Evolutionary conservation across 1,140 invertebrate species (phyloP), one percentile per base, ranked within the genome.

Genomic region (Bombyx mandarina): DNA sequence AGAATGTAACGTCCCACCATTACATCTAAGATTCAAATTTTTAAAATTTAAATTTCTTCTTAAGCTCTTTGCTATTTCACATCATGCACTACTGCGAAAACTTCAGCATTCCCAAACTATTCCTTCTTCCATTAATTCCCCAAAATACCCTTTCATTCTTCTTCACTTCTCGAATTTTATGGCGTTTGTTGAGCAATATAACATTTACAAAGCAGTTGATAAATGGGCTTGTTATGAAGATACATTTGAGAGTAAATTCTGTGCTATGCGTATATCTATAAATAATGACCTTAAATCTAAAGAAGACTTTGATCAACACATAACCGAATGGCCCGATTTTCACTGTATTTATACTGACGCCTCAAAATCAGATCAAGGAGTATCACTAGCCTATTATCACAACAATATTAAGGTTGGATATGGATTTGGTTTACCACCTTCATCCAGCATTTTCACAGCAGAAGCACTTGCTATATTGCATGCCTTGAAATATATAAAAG

Each of bases 201-300:
- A 49, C 12, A 12, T 49, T 18, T 5, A 49, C 6, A 49, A 12
- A 49, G 7, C n/a, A 35, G 26, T 35, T 49, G 10, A 49, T 7
- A 49, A 3, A n/a, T 49, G 10, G 47, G 8, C 47, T 49, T 49
- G 47, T 12, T 49, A 49, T 49, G 22, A 7, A 7, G 47, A 49
- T 7, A 49, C n/a, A 18, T 49, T 18, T 49, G 47, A 49, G n/a
- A 49, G 47, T 12, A 49, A 49, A 49, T 49, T 49, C 22, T 18
- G 9, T 9, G 8, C 47, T 22, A 49, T 49, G 22, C 47, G n/a
- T n/a, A 49, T 49, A n/a, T 7, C 3, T 49, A 12, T 49, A 49
- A 49, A 49, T 12, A 49, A 12, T 49, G n/a, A 49, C n/a, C 3
- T 49, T n/a, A 49, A 1, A 49, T 7, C 7, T 49, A 49, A 49